These are phyloP conservation scores for Scortum barcoo DNA, from an alignment of 2,113 vertebrate species.

Conservation along the genomic window DNA sequence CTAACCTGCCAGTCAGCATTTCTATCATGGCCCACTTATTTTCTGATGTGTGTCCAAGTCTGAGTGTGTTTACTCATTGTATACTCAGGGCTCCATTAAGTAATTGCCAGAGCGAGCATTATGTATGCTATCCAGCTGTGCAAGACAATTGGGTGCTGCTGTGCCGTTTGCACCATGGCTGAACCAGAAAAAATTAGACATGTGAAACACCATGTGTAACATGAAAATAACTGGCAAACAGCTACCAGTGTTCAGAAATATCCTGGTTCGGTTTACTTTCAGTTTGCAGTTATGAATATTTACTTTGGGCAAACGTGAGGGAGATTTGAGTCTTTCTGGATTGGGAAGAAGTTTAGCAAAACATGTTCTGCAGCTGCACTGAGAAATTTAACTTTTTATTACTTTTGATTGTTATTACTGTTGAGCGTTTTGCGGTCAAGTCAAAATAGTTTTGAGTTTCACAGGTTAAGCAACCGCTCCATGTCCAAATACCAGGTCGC, in stretches of 20 bases:
- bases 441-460: constrained; percentile 52
- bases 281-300: background rate
- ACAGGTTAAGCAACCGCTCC: constrained; percentile 37
- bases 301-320: background rate
- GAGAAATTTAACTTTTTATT: constrained; percentile 16
- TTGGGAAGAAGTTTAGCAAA: background rate
- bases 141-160: constrained; percentile 19
- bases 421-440: constrained; percentile 27
- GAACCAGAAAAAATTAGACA: constrained; percentile 6
- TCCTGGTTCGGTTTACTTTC: background rate
- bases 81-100: constrained; percentile 32
- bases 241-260: background rate
- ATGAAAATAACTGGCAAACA: background rate
- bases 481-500: constrained; percentile 38
- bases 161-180: constrained; percentile 19
- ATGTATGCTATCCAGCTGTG: constrained; percentile 45
- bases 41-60: constrained; percentile 63
- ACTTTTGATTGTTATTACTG: constrained; percentile 23
- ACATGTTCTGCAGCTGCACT: background rate
- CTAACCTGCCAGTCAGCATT: constrained; percentile 63
- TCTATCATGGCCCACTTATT: constrained; percentile 56
- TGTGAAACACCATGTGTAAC: background rate
- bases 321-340: constrained; percentile 1
- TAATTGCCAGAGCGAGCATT: constrained; percentile 33
- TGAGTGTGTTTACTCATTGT: constrained; percentile 46